These are phyloP conservation scores for Metopolophium dirhodum DNA, from an alignment of 1,140 invertebrate species.

Conservation along the genomic window DNA sequence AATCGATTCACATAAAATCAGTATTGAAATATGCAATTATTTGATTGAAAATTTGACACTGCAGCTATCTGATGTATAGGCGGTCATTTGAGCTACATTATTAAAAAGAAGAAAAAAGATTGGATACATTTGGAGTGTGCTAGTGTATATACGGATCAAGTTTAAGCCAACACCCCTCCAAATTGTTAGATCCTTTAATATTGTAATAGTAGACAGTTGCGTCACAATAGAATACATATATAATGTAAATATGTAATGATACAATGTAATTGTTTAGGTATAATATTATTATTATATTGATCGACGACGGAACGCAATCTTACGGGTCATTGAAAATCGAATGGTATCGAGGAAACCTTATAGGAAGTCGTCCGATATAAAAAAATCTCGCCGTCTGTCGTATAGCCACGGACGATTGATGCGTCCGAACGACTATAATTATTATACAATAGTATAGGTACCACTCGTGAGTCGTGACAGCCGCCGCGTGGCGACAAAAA, in stretches of 20 bases:
- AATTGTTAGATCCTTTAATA: not conserved
- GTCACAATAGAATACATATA: not conserved
- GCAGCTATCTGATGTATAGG: not conserved
- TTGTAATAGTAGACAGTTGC: not conserved
- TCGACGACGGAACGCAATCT: not conserved
- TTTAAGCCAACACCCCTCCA: not conserved
- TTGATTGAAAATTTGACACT: not conserved
- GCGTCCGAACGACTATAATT: not conserved
- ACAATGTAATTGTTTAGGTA: not conserved
- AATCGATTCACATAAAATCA: not conserved
- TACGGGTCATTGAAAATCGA: not conserved
- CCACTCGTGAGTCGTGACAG: not conserved
- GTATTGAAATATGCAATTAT: not conserved
- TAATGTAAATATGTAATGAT: not conserved
- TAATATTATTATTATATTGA: no score
- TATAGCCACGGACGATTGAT: not conserved
- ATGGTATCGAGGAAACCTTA: conserved; percentile 20
- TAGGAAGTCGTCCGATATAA: not conserved
- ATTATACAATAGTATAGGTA: not conserved
- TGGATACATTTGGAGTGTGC: not conserved
- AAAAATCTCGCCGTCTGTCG: not conserved
- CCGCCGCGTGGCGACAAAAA: not conserved
- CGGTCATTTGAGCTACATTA: not conserved
- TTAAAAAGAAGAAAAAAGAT: not conserved
- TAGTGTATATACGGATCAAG: not conserved